A percentile compares a stretch with the other conserved stretches of the same genome.
Evolutionary conservation across 2,113 vertebrate genomes (phyloP).

Genomic region (Hyperoodon ampullatus): DNA sequence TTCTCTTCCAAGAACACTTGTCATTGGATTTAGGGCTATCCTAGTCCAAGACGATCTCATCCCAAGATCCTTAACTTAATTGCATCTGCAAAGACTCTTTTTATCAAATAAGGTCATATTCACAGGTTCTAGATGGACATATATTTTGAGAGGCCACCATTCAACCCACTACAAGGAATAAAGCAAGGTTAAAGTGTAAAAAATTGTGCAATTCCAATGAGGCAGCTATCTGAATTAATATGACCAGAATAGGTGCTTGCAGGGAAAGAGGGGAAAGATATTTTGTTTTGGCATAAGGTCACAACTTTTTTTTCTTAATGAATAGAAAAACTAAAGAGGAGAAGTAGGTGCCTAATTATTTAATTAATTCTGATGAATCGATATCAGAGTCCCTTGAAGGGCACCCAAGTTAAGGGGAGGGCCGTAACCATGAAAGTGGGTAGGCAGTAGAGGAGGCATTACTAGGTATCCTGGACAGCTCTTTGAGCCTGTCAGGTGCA

Average conservation of each 20-base stretch:
- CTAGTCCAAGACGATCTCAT: background rate
- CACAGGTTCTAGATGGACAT: background rate
- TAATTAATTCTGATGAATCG: slow-evolving; percentile 26
- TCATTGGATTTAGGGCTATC: background rate
- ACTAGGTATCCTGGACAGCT: background rate
- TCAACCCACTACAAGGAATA: background rate
- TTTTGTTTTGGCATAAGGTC: background rate
- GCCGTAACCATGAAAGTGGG: background rate
- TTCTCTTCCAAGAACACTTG: background rate
- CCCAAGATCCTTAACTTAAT: background rate
- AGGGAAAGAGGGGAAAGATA: background rate
- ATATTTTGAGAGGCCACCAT: background rate
- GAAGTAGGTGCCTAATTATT: background rate
- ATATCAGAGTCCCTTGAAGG: background rate
- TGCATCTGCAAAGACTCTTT: background rate
- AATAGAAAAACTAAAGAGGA: slow-evolving; percentile 1
- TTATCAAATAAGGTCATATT: slow-evolving; percentile 5
- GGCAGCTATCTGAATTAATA: background rate
- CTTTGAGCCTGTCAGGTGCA: background rate
- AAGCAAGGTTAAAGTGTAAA: background rate
- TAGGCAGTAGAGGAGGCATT: background rate
- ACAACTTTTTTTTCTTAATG: background rate
- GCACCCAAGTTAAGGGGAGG: background rate
- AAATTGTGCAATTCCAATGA: background rate
- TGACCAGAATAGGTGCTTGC: background rate